A percentile compares a stretch with the other conserved stretches of the same genome.
Evolutionary conservation across 2,888 invertebrate species (phyloP).

Genomic region (Osedax frankpressi): DNA sequence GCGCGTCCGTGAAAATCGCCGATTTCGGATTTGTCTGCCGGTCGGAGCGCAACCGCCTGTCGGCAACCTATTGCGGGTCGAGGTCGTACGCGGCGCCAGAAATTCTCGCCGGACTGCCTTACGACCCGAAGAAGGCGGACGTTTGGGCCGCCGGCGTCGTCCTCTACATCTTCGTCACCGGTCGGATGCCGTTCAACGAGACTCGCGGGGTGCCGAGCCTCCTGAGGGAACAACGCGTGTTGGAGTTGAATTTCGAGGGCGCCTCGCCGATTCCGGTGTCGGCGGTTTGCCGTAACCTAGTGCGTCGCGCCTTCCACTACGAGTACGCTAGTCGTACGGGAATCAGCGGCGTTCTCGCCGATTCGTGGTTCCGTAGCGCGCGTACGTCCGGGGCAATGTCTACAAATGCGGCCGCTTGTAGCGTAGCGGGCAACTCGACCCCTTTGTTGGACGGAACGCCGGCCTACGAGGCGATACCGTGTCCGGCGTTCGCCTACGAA

Average conservation of each 20-base stretch:
- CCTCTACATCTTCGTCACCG: constrained; percentile 47
- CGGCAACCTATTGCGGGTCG: constrained; percentile 50
- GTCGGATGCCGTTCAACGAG: constrained; percentile 49
- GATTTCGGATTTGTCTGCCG: constrained; percentile 48
- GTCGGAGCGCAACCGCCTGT: constrained; percentile 35
- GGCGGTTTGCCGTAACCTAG: constrained; percentile 31
- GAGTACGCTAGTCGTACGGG: constrained; percentile 24
- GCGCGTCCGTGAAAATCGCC: constrained; percentile 45
- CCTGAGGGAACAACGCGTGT: constrained; percentile 37
- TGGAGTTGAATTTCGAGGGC: constrained; percentile 35
- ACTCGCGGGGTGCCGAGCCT: constrained; percentile 41
- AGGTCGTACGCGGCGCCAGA: constrained; percentile 48
- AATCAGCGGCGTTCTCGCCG: constrained; percentile 1
- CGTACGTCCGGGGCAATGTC: too few species aligned
- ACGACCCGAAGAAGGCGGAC: constrained; percentile 48
- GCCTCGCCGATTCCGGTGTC: constrained; percentile 30
- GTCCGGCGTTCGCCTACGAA: background rate
- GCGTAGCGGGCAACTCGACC: too few species aligned
- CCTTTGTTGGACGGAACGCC: background rate
- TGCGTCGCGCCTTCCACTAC: constrained; percentile 34
- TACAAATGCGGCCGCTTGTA: too few species aligned
- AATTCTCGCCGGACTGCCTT: constrained; percentile 49
- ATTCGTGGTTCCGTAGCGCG: background rate
- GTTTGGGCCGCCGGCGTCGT: constrained; percentile 50
- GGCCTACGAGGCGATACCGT: background rate